These are phyloP conservation scores for Aphrophora alni DNA, from an alignment of 2,888 invertebrate genomes.

Conservation along the genomic window DNA sequence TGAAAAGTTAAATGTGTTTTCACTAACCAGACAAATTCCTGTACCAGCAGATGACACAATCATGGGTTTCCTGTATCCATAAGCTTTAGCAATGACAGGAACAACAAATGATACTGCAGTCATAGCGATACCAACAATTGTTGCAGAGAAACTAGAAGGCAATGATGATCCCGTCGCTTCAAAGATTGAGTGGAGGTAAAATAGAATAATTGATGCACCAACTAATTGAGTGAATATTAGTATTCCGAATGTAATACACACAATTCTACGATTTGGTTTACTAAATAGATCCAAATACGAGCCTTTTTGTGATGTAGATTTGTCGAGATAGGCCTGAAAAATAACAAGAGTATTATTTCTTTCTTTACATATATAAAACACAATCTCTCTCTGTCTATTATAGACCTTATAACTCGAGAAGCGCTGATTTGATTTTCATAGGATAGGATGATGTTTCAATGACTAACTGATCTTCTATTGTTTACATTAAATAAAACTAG, in stretches of 20 bases:
- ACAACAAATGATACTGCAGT: not conserved
- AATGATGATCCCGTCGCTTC: not conserved
- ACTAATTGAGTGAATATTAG: not conserved
- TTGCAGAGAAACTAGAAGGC: not conserved
- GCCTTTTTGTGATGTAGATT: not conserved
- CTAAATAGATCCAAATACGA: not conserved
- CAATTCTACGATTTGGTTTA: not conserved
- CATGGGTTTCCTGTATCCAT: not conserved
- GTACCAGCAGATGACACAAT: not conserved
- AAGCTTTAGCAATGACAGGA: not conserved
- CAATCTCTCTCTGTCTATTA: too few relatives aligned
- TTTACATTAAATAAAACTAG: too few relatives aligned
- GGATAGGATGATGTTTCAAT: too few relatives aligned
- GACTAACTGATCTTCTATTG: too few relatives aligned
- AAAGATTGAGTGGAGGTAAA: not conserved
- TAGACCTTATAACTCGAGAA: too few relatives aligned
- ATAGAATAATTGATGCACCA: not conserved
- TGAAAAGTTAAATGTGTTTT: not conserved
- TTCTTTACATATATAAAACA: too few relatives aligned
- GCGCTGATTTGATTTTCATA: too few relatives aligned
- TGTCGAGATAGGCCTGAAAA: not conserved
- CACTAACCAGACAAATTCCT: not conserved
- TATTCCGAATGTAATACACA: not conserved
- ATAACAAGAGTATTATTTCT: not conserved
- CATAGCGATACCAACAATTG: not conserved